Conservation (phyloP, 35 echinoderm and acorn worm species). For the Acanthaster planci region DNA sequence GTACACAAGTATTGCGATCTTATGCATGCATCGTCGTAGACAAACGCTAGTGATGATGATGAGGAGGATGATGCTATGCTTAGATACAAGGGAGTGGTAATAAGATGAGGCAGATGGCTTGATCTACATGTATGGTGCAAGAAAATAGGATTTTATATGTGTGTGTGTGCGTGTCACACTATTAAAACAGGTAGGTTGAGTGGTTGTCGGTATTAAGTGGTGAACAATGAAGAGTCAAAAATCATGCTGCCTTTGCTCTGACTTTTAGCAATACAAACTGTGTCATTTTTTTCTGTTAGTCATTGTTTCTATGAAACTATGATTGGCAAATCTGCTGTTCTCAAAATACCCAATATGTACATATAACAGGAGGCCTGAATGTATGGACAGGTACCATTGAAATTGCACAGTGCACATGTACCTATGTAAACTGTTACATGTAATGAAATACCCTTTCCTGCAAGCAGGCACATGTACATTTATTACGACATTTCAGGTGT, state of each 20-base stretch:
- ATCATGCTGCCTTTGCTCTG: not conserved
- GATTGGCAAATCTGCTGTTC: too few species aligned
- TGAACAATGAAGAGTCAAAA: not conserved
- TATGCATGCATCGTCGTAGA: not conserved
- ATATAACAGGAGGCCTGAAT: too few species aligned
- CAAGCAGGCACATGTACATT: not conserved
- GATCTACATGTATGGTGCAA: slow-evolving; percentile 10
- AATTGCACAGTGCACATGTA: too few species aligned
- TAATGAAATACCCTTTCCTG: too few species aligned
- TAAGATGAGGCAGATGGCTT: slow-evolving; percentile 4
- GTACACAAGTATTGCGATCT: too few species aligned
- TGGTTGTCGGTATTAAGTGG: not conserved
- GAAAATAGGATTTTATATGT: not conserved
- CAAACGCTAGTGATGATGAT: not conserved
- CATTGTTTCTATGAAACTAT: too few species aligned
- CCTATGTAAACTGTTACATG: too few species aligned
- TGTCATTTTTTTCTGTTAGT: too few species aligned
- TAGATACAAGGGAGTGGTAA: slow-evolving; percentile 9
- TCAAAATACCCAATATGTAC: too few species aligned
- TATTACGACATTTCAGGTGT: not conserved
- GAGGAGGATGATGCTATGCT: not conserved
- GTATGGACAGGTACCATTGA: too few species aligned
- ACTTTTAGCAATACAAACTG: too few species aligned
- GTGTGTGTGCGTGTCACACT: not conserved
- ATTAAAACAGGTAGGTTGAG: slow-evolving; percentile 1